These are phyloP conservation scores for Pristionchus exspectatus DNA, from an alignment of 2,888 invertebrate species.

Conservation along the genomic window DNA sequence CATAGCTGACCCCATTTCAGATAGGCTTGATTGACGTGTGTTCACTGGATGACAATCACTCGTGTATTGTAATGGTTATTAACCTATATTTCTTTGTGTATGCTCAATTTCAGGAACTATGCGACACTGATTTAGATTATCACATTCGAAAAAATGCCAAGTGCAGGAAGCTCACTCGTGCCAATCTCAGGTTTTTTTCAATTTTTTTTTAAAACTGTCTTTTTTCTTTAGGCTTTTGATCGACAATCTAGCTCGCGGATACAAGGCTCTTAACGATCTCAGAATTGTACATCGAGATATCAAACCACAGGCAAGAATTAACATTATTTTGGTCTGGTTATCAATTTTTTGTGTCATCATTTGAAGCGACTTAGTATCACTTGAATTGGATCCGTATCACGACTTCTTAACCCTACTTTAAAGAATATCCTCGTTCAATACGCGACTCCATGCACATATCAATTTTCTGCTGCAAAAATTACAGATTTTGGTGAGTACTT, in stretches of 20 bases:
- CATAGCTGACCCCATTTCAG: neutral
- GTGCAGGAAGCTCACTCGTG: constrained; percentile 66
- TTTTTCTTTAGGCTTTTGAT: constrained; percentile 68
- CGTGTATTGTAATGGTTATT: constrained; percentile 73
- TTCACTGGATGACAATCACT: constrained; percentile 63
- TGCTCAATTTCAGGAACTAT: constrained; percentile 63
- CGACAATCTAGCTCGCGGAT: constrained; percentile 76
- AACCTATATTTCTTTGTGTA: neutral
- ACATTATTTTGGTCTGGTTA: no score
- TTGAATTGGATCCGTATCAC: no score
- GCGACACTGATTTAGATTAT: constrained; percentile 74
- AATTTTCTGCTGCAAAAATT: constrained; percentile 72
- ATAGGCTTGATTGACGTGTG: constrained; percentile 77
- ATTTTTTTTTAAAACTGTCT: neutral
- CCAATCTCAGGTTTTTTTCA: constrained; percentile 66
- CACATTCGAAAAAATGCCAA: constrained; percentile 68
- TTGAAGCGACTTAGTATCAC: no score
- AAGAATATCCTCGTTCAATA: constrained; percentile 74
- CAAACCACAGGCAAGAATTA: constrained; percentile 70
- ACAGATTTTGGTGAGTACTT: constrained; percentile 73
- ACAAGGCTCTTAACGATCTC: constrained; percentile 74
- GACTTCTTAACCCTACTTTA: neutral
- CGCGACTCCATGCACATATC: constrained; percentile 58
- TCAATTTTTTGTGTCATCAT: no score
- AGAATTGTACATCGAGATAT: constrained; percentile 78